Conservation (phyloP, 2,888 invertebrate species). For the Anticlea derivata region DNA sequence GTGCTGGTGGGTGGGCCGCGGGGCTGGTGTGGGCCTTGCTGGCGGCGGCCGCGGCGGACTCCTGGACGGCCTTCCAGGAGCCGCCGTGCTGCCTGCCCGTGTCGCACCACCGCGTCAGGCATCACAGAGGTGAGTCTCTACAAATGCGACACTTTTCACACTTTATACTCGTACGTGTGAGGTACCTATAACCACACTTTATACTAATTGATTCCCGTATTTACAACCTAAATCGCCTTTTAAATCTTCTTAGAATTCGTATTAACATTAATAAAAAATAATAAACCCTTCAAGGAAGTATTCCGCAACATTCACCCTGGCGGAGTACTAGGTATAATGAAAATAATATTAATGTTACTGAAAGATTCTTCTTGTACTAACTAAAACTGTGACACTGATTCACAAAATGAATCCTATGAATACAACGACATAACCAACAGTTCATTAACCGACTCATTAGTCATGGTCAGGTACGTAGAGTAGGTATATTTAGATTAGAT, state of each 20-base stretch:
- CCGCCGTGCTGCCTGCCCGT: slow-evolving; percentile 86
- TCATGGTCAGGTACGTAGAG: slow-evolving; percentile 42
- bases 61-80: slow-evolving; percentile 87
- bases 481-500: slow-evolving; percentile 32
- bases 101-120: slow-evolving; percentile 84
- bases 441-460: slow-evolving; percentile 49
- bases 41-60: slow-evolving; percentile 83
- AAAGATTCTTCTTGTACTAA: too few species aligned
- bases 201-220: too few species aligned
- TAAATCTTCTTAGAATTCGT: too few species aligned
- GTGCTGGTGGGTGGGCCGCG: slow-evolving; percentile 57
- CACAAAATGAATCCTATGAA: slow-evolving; percentile 23
- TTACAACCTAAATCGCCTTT: background rate
- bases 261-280: too few species aligned
- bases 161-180: too few species aligned
- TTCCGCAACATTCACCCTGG: too few species aligned
- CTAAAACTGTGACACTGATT: slow-evolving; percentile 6
- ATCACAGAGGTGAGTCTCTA: slow-evolving; percentile 84
- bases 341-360: too few species aligned
- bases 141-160: too few species aligned
- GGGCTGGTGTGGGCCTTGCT: slow-evolving; percentile 64
- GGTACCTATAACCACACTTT: too few species aligned
- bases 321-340: too few species aligned
- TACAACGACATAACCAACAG: slow-evolving; percentile 35
- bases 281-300: too few species aligned